Percentiles rank a stretch among this genome's conserved stretches.
These are phyloP conservation scores for Oegoconia quadripuncta DNA, from an alignment of 2,888 invertebrate species.

Conservation along the genomic window DNA sequence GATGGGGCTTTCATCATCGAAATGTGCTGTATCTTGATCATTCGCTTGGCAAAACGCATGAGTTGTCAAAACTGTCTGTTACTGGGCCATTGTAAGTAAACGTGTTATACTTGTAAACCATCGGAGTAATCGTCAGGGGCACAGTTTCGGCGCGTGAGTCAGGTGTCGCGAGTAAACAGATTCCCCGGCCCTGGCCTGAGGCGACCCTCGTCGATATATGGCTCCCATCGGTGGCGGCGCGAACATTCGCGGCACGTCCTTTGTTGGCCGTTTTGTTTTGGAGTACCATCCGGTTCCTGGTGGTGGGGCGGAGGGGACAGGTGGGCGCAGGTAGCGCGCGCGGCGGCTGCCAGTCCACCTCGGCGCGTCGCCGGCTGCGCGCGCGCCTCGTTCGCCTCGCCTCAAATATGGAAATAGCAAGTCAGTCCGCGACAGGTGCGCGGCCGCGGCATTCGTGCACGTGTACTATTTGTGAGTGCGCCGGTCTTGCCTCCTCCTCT, in stretches of 20 bases:
- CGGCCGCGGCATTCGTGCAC: conserved; percentile 72
- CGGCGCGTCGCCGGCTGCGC: conserved; percentile 68
- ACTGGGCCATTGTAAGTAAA: conserved; percentile 31
- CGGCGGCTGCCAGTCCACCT: conserved; percentile 66
- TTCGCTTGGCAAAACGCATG: conserved; percentile 34
- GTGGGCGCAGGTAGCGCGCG: conserved; percentile 74
- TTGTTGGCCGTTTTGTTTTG: conserved; percentile 79
- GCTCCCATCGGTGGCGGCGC: conserved; percentile 56
- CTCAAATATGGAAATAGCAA: conserved; percentile 68
- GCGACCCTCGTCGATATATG: conserved; percentile 41
- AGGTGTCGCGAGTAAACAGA: conserved; percentile 61
- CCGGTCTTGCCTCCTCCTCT: conserved; percentile 52
- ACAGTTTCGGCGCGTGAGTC: conserved; percentile 54
- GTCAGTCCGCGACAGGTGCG: conserved; percentile 77
- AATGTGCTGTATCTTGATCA: conserved; percentile 31
- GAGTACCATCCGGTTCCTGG: conserved; percentile 77
- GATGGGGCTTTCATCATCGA: conserved; percentile 36
- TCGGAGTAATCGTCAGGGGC: conserved; percentile 23
- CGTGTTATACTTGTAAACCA: conserved; percentile 28
- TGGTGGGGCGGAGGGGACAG: conserved; percentile 71
- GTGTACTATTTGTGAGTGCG: conserved; percentile 77
- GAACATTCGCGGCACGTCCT: conserved; percentile 77
- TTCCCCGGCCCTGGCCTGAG: conserved; percentile 40
- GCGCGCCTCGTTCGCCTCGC: conserved; percentile 61
- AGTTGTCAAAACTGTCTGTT: conserved; percentile 25